These are phyloP conservation scores for Chromoteleia sp. DNA, from an alignment of 2,888 invertebrate genomes.

Conservation along the genomic window DNA sequence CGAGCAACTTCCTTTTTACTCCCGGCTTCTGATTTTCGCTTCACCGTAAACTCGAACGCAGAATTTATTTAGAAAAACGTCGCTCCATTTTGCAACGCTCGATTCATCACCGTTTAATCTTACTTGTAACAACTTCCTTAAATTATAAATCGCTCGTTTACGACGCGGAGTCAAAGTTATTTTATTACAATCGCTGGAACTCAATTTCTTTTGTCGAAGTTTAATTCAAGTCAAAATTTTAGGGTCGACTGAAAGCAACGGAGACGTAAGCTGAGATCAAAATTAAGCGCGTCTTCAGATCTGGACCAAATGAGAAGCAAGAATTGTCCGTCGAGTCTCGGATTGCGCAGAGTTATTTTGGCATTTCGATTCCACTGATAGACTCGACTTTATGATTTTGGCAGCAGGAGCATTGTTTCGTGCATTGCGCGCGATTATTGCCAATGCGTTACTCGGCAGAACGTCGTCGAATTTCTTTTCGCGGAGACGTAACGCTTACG, in stretches of 20 bases:
- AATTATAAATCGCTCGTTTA: too few species aligned
- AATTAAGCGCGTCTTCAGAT: too few species aligned
- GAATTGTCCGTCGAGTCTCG: background rate
- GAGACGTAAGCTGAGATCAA: too few species aligned
- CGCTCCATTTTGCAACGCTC: background rate
- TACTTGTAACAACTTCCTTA: too few species aligned
- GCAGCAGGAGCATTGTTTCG: conserved; percentile 48
- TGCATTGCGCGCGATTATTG: conserved; percentile 17
- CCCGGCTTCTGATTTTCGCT: conserved; percentile 26
- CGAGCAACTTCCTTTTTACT: conserved; percentile 26
- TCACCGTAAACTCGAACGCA: background rate
- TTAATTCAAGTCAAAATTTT: too few species aligned
- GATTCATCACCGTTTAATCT: too few species aligned
- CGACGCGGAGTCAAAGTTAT: too few species aligned
- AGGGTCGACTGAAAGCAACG: too few species aligned
- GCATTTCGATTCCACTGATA: conserved; percentile 23
- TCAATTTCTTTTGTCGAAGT: too few species aligned
- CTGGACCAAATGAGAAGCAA: too few species aligned
- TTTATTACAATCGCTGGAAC: too few species aligned
- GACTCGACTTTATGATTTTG: conserved; percentile 55
- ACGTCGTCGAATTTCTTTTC: conserved; percentile 22
- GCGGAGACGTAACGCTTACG: conserved; percentile 12
- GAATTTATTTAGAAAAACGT: background rate
- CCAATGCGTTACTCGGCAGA: conserved; percentile 42
- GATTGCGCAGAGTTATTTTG: conserved; percentile 6